Percentiles rank a stretch among this genome's conserved stretches.
Conservation (phyloP, 2,113 vertebrate species). For the Sialia sialis region DNA sequence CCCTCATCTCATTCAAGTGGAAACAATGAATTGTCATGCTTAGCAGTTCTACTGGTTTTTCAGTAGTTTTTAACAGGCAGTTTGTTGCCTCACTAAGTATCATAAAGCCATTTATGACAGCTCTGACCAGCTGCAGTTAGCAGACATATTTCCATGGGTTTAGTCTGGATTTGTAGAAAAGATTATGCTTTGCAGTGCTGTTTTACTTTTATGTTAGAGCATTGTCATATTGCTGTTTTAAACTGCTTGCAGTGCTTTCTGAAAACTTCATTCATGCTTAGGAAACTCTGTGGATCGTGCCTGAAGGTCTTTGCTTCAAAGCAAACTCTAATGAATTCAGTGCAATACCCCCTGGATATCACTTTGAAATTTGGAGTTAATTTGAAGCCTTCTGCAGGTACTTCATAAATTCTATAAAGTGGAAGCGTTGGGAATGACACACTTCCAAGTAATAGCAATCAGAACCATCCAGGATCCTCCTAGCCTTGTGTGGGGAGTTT, state of each 20-base stretch:
- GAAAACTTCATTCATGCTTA: background rate
- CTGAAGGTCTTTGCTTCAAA: background rate
- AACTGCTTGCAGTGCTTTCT: background rate
- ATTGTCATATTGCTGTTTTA: fast-evolving
- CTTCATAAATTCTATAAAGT: background rate
- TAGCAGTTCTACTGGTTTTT: background rate
- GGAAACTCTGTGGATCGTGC: background rate
- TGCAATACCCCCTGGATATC: background rate
- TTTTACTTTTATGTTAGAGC: background rate
- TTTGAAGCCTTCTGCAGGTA: background rate
- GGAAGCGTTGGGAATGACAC: background rate
- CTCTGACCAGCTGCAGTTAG: background rate
- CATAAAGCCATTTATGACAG: background rate
- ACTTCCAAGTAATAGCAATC: background rate
- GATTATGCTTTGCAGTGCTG: background rate
- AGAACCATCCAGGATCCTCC: fast-evolving
- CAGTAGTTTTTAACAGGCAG: background rate
- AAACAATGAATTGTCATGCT: background rate
- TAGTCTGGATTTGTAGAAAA: background rate
- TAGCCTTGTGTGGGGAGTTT: background rate
- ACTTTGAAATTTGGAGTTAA: background rate
- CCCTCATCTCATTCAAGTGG: background rate
- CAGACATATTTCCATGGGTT: background rate
- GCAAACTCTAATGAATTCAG: background rate
- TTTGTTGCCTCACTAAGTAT: background rate